Evolutionary conservation across 2,888 invertebrate genomes (phyloP).

Genomic region (Pristionchus mayeri): DNA sequence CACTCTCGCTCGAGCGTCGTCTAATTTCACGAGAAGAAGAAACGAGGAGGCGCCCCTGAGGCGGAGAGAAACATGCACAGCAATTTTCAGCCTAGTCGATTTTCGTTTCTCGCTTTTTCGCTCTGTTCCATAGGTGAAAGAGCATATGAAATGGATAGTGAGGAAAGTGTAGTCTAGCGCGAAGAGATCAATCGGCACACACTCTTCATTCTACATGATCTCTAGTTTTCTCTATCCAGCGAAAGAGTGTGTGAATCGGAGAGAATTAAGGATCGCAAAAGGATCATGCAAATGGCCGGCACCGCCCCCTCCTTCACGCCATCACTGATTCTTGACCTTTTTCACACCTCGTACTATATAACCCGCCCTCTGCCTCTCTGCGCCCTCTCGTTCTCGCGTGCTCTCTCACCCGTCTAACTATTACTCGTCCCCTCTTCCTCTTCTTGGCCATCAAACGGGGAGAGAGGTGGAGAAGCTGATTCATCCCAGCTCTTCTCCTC

Average conservation of each 20-base stretch:
- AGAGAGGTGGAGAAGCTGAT: not conserved
- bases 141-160: too few relatives aligned
- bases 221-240: not conserved
- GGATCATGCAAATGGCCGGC: slow-evolving; percentile 1
- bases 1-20: too few relatives aligned
- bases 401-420: not conserved
- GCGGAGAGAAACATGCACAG: too few relatives aligned
- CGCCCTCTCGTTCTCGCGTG: not conserved
- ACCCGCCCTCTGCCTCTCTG: not conserved
- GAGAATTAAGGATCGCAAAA: too few relatives aligned
- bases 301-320: not conserved
- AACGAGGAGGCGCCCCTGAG: too few relatives aligned
- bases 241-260: not conserved
- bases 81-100: too few relatives aligned
- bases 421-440: not conserved
- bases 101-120: too few relatives aligned
- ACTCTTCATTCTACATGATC: not conserved
- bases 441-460: slow-evolving; percentile 16
- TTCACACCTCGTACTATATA: not conserved
- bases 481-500: not conserved
- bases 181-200: too few relatives aligned
- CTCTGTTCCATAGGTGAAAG: too few relatives aligned
- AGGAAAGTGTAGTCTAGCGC: too few relatives aligned
- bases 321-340: slow-evolving; percentile 37
- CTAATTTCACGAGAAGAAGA: too few relatives aligned